These are phyloP conservation scores for Halyomorpha halys DNA, from an alignment of 1,140 invertebrate genomes.

Conservation along the genomic window DNA sequence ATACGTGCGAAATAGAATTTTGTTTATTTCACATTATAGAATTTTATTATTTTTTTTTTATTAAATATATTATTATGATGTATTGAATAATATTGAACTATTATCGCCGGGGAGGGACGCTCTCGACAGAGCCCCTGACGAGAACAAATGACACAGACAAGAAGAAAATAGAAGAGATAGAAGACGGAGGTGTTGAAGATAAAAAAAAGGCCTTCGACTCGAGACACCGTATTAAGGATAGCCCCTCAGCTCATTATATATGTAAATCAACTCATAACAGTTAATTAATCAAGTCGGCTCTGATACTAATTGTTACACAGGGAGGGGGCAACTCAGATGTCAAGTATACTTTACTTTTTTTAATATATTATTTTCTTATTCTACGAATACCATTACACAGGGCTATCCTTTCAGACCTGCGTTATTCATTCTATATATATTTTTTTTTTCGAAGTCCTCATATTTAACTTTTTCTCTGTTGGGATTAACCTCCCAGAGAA, in stretches of 20 bases:
- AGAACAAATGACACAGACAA: too few species aligned
- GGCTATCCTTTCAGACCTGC: not conserved
- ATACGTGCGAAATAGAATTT: too few species aligned
- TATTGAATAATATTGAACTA: too few species aligned
- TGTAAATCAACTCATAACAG: conserved; percentile 9
- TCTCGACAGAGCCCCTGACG: too few species aligned
- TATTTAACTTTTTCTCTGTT: not conserved
- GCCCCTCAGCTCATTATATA: conserved; percentile 7
- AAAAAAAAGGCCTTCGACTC: too few species aligned
- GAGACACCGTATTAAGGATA: not conserved
- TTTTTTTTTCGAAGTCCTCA: not conserved
- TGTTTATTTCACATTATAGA: too few species aligned
- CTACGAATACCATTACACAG: not conserved
- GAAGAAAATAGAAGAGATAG: too few species aligned
- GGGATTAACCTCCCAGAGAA: too few species aligned
- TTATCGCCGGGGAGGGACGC: too few species aligned
- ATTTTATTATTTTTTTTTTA: too few species aligned
- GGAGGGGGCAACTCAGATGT: conserved; percentile 9
- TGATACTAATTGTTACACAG: conserved; percentile 10
- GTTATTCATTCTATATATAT: not conserved
- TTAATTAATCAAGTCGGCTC: conserved; percentile 10
- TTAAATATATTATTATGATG: too few species aligned
- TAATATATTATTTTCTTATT: not conserved
- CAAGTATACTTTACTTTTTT: conserved; percentile 3
- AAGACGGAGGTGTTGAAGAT: too few species aligned